Evolutionary conservation across 23 tunicate species (phyloP).

Genomic region (Ascidia mentula): DNA sequence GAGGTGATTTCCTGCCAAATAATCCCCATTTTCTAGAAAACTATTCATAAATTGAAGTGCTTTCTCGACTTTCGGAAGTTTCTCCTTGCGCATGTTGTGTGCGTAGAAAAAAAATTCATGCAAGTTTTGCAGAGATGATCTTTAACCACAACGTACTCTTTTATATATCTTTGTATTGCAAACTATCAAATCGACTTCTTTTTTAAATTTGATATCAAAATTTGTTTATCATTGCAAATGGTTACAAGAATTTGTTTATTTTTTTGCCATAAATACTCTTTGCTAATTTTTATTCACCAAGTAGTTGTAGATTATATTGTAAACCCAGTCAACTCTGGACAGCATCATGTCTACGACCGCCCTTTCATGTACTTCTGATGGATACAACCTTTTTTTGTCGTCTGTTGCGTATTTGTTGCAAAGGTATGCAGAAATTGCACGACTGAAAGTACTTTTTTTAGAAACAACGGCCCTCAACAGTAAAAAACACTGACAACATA

Average conservation of each 20-base stretch:
- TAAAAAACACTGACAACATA: neutral
- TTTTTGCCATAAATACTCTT: neutral
- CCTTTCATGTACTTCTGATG: neutral
- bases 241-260: too few relatives aligned
- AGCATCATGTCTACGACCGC: neutral
- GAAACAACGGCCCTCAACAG: too few relatives aligned
- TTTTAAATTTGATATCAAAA: too few relatives aligned
- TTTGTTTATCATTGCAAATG: too few relatives aligned
- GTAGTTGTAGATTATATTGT: neutral
- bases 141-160: too few relatives aligned
- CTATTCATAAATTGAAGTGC: neutral
- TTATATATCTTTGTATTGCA: too few relatives aligned
- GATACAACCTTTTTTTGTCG: neutral
- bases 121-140: neutral
- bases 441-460: neutral
- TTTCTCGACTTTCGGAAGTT: constrained; percentile 3
- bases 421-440: neutral
- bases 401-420: constrained; percentile 3
- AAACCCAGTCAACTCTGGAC: neutral
- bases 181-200: too few relatives aligned
- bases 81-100: neutral
- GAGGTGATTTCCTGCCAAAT: neutral
- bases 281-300: neutral
- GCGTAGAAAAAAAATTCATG: neutral
- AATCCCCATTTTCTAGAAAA: neutral